Base-by-base conservation (phyloP, 2,113 vertebrate species). In the Galeopterus variegatus region DNA sequence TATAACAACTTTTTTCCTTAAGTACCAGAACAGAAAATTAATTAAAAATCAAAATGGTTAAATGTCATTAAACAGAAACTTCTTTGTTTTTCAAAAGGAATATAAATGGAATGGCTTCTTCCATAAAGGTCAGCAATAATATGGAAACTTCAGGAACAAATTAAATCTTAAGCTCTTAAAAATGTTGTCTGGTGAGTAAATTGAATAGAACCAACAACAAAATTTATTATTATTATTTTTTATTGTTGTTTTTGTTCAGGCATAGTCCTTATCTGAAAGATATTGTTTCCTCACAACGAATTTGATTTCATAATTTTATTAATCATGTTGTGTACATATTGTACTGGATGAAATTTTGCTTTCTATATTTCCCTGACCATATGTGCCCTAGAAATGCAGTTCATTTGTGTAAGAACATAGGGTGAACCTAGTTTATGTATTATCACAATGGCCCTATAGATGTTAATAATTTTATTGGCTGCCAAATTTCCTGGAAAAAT, bases 141-240 rank as follows among this genome's bases (percentile, higher is more conserved):
- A 73, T 93, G 70, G 69, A 88, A 95, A 96, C 86, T 91, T 72
- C 17, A 19, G 77, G 84, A 95, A 79, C 33, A 67, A 88, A 91
- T 96, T 96, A 94, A 89, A 85, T 96, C 62, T 96, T 83, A 14
- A 82, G 77, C 52, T 96, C n/a, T 94, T 97, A 76, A 90, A 94
- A 94, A 75, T 92, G 33, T 73, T 90, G 60, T 88, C 58, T 93
- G 85, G 19, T 81, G 73, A 64, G 56, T 89, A 92, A 96, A 62
- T 89, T 94, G 87, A 92, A 79, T 87, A 83, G 82, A 87, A 87
- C 13, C 64, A 77, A 85, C 73, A 72, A 76, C 50, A 93, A 88
- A 62, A 23, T 11, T 56, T 50, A 15, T 56, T 56, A 56, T 84
- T 48, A 77, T 36, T 72, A 17, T 54, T 65, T 23, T 45, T 79